Conservation (phyloP, 2,113 vertebrate species). For the Albula glossodonta region DNA sequence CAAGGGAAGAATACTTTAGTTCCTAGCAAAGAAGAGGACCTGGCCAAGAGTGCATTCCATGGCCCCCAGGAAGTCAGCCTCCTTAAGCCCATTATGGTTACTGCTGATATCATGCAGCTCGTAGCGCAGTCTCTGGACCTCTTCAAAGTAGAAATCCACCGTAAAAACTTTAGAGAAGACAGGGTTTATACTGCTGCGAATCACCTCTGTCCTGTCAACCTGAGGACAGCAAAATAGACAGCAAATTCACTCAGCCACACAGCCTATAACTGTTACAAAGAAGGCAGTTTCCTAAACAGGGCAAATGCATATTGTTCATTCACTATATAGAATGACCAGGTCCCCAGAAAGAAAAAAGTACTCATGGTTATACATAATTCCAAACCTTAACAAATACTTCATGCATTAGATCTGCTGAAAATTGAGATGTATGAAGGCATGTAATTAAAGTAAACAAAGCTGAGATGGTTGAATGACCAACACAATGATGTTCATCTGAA, state of each 20-base stretch:
- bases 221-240: slow-evolving; percentile 45
- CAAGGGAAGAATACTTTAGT: background rate
- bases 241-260: too few relatives aligned
- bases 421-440: too few relatives aligned
- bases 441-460: too few relatives aligned
- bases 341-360: background rate
- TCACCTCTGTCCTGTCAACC: slow-evolving; percentile 97
- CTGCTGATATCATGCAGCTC: slow-evolving; percentile 96
- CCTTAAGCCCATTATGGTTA: slow-evolving; percentile 92
- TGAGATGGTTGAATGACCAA: background rate
- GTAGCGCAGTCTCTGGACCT: slow-evolving; percentile 92
- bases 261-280: background rate
- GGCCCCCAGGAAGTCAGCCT: slow-evolving; percentile 91
- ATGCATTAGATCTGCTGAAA: too few relatives aligned
- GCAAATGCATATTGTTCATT: too few relatives aligned
- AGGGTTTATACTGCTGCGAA: slow-evolving; percentile 89
- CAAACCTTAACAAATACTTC: too few relatives aligned
- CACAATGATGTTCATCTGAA: background rate
- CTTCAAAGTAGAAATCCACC: slow-evolving; percentile 96
- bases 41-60: slow-evolving; percentile 98
- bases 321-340: too few relatives aligned
- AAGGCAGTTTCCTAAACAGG: background rate
- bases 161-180: slow-evolving; percentile 95
- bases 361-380: too few relatives aligned
- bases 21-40: slow-evolving; percentile 61